Evolutionary conservation across 2,113 vertebrate genomes (phyloP).

Genomic region (Percopsis transmontana): DNA sequence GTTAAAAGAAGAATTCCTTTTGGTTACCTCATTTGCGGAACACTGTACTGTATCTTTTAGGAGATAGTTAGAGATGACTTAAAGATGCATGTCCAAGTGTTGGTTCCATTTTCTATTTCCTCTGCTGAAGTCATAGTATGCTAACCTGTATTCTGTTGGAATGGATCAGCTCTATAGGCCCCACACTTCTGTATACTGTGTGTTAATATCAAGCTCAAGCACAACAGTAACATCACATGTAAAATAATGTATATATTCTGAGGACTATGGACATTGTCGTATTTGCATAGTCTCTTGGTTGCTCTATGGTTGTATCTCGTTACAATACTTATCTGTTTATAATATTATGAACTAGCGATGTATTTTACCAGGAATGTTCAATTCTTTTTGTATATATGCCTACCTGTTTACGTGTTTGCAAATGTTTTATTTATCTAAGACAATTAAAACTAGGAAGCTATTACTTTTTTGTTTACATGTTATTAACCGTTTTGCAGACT

Average conservation of each 20-base stretch:
- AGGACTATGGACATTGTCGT: slow-evolving; percentile 32
- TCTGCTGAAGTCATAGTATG: neutral
- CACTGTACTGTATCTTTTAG: slow-evolving; percentile 15
- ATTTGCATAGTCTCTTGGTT: slow-evolving; percentile 27
- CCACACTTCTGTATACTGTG: slow-evolving; percentile 16
- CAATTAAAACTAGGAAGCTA: slow-evolving; percentile 15
- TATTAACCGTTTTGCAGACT: slow-evolving; percentile 21
- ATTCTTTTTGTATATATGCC: slow-evolving; percentile 42
- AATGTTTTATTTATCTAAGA: slow-evolving; percentile 40
- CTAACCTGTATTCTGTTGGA: slow-evolving; percentile 9
- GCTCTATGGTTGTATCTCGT: too few relatives aligned
- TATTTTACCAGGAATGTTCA: slow-evolving; percentile 14
- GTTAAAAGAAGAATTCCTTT: neutral
- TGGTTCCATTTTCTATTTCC: slow-evolving; percentile 2
- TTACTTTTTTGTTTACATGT: slow-evolving; percentile 26
- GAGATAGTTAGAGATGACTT: neutral
- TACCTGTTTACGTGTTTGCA: slow-evolving; percentile 26
- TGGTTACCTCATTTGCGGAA: neutral
- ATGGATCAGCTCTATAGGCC: slow-evolving; percentile 3
- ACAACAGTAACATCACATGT: slow-evolving; percentile 56
- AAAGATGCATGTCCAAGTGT: slow-evolving; percentile 24
- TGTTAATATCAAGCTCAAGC: slow-evolving; percentile 53
- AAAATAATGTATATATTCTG: slow-evolving; percentile 59
- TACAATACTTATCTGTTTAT: slow-evolving; percentile 19
- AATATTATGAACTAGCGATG: slow-evolving; percentile 33